Evolutionary conservation across 2,113 vertebrate species (phyloP).

Genomic region (Pipa parva): DNA sequence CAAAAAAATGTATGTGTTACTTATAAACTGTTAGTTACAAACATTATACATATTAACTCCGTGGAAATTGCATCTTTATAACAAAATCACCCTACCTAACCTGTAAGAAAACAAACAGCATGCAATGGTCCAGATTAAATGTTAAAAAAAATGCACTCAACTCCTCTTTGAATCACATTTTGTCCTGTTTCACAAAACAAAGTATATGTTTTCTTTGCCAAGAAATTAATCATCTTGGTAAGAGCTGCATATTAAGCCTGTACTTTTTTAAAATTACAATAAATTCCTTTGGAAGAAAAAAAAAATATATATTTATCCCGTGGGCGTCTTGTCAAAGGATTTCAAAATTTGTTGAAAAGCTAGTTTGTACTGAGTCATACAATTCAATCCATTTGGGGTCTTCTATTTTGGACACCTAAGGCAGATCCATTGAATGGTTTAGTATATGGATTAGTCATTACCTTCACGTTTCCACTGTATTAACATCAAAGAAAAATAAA

Average conservation of each 20-base stretch:
- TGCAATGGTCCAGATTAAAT: background rate
- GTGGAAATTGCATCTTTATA: no score
- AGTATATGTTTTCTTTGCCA: background rate
- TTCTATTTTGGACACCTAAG: constrained; percentile 7
- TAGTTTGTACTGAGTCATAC: constrained; percentile 7
- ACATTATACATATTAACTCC: no score
- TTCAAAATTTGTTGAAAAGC: constrained; percentile 20
- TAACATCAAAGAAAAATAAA: constrained; percentile 44
- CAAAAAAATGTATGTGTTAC: no score
- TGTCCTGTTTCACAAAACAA: background rate
- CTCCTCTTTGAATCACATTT: background rate
- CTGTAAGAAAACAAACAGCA: no score
- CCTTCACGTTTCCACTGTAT: constrained; percentile 40
- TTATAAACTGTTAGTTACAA: no score
- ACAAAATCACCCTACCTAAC: no score
- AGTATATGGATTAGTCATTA: constrained; percentile 38
- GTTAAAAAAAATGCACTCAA: background rate
- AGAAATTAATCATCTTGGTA: background rate
- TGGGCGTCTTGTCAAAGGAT: background rate
- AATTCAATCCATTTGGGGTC: constrained; percentile 11
- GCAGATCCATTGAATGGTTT: constrained; percentile 22
- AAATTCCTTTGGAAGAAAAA: background rate
- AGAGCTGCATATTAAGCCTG: background rate
- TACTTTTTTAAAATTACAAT: background rate
- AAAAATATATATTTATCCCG: background rate